Conservation (phyloP, 2,113 vertebrate genomes). For the Podarcis muralis region DNA sequence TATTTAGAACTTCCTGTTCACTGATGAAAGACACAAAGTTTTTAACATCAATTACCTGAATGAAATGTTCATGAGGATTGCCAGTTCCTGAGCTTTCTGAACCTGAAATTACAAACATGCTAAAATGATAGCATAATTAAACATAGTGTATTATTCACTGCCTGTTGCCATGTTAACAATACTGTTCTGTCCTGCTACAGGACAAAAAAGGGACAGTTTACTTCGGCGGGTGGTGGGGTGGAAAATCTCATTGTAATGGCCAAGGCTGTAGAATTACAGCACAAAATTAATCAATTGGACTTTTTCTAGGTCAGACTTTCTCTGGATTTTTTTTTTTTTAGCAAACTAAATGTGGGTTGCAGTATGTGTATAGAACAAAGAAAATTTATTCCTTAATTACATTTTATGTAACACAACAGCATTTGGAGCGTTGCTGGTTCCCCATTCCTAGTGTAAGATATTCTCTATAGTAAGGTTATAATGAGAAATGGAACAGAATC, state of each 20-base stretch:
- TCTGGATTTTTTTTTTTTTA: background rate
- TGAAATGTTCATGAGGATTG: slow-evolving; percentile 51
- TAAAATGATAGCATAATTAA: background rate
- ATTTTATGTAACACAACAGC: background rate
- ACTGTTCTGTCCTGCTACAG: background rate
- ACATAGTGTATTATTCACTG: background rate
- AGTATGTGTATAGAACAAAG: background rate
- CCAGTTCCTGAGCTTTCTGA: slow-evolving; percentile 44
- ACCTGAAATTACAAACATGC: slow-evolving; percentile 40
- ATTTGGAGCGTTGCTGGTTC: background rate
- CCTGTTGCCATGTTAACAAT: background rate
- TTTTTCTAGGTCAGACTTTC: rapidly evolving
- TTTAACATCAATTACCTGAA: slow-evolving; percentile 38
- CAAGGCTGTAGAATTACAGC: background rate
- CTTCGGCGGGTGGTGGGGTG: background rate
- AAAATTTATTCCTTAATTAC: background rate
- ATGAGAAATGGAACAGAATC: background rate
- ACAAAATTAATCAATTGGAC: background rate
- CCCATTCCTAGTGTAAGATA: background rate
- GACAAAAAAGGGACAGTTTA: background rate
- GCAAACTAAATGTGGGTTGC: background rate
- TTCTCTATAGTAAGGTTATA: background rate
- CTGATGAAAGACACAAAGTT: slow-evolving; percentile 63
- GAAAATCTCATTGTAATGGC: background rate
- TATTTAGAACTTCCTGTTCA: slow-evolving; percentile 64